Evolutionary conservation across 2,797 vertebrate species (phyloP).

Genomic region (Amblyraja radiata): DNA sequence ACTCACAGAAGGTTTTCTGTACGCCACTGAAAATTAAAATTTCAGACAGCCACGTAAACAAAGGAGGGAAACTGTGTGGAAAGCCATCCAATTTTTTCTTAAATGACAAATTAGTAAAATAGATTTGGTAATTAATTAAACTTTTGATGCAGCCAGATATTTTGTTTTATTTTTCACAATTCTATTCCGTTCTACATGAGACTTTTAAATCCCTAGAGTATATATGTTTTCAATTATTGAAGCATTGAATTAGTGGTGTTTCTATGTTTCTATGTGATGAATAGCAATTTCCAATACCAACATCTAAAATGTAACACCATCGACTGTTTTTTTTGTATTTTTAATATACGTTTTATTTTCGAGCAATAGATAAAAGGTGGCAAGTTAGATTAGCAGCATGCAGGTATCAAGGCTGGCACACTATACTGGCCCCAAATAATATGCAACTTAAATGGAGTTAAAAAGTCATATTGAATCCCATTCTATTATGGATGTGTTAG

Average conservation of each 20-base stretch:
- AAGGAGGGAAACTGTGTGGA: neutral
- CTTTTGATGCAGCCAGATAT: neutral
- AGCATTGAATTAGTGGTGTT: neutral
- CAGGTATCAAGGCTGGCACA: no score
- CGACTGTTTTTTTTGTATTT: neutral
- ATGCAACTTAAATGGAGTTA: neutral
- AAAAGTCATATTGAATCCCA: neutral
- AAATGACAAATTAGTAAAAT: neutral
- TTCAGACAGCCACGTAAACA: neutral
- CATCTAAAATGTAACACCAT: neutral
- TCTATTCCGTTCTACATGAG: neutral
- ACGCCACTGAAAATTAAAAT: neutral
- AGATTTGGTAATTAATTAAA: neutral
- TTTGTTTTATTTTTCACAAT: neutral
- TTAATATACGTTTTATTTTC: neutral
- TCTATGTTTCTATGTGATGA: neutral
- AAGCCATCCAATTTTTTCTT: neutral
- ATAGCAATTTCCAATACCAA: neutral
- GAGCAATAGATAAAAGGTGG: neutral
- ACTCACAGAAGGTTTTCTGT: neutral
- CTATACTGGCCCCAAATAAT: no score
- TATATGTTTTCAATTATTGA: neutral
- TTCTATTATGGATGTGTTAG: neutral
- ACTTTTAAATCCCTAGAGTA: neutral
- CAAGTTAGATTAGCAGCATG: neutral